Percentiles rank a stretch among this genome's conserved stretches.
phyloP scores from a whole-genome alignment of 2,113 vertebrate species.

The Oxygymnocypris stewartii region DNA sequence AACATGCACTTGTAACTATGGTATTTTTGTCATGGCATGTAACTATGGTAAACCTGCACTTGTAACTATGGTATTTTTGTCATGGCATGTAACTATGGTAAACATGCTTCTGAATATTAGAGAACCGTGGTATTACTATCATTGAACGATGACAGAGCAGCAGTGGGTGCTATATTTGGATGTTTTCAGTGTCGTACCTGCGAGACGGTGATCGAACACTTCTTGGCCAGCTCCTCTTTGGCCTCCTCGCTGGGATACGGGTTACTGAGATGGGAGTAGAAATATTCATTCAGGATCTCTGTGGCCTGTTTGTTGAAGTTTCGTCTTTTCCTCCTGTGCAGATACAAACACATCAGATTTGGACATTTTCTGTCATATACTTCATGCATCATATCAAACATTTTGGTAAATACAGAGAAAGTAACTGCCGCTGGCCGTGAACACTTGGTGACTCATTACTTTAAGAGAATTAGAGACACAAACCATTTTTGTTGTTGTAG shows the following conservation, averaged over 20 bases:
- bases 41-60: too few species aligned
- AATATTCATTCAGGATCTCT: constrained; percentile 99
- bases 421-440: neutral
- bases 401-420: neutral
- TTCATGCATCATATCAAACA: neutral
- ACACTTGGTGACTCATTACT: neutral
- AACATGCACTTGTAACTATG: too few species aligned
- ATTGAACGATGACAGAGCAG: neutral
- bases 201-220: constrained; percentile 98
- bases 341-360: neutral
- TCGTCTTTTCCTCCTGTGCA: constrained; percentile 90
- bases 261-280: constrained; percentile 99
- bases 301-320: constrained; percentile 99
- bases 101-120: neutral
- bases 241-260: constrained; percentile 99
- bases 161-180: neutral
- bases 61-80: neutral
- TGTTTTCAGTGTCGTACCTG: constrained; percentile 77
- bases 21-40: too few species aligned
- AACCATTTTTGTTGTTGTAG: neutral
- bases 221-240: constrained; percentile 99
- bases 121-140: neutral
- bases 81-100: neutral
- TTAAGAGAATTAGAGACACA: neutral
- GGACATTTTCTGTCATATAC: neutral